These are phyloP conservation scores for Scaptomyza graminum DNA, from an alignment of 1,140 invertebrate genomes.

Conservation along the genomic window DNA sequence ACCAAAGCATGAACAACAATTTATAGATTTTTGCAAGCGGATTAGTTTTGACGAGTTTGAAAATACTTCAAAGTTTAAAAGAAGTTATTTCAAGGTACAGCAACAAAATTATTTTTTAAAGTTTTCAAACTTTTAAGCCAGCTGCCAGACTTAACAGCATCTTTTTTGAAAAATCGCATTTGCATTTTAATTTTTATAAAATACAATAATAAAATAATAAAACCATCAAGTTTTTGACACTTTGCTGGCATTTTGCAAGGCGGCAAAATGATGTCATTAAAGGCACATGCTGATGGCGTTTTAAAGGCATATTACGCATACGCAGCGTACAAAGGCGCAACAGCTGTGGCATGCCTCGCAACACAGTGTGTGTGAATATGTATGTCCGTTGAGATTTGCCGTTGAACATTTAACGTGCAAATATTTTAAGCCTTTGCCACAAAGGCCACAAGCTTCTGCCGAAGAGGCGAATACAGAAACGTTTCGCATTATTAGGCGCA, in stretches of 20 bases:
- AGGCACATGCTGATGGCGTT: constrained; percentile 79
- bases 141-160: neutral
- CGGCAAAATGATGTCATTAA: constrained; percentile 78
- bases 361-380: constrained; percentile 31
- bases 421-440: constrained; percentile 75
- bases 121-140: neutral
- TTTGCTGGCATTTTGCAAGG: constrained; percentile 62
- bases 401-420: constrained; percentile 74
- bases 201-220: constrained; percentile 78
- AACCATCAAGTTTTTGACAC: constrained; percentile 76
- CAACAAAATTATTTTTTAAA: neutral
- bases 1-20: too few species aligned
- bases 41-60: too few species aligned
- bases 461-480: constrained; percentile 6
- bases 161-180: constrained; percentile 37
- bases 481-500: constrained; percentile 73
- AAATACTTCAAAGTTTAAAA: too few species aligned
- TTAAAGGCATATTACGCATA: constrained; percentile 77
- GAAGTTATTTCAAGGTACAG: neutral
- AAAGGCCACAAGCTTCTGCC: constrained; percentile 18
- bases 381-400: constrained; percentile 67
- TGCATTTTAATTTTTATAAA: constrained; percentile 68
- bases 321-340: constrained; percentile 66
- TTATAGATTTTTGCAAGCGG: too few species aligned
- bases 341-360: constrained; percentile 64